Evolutionary conservation across 1,140 invertebrate species (phyloP), one percentile per base, ranked within the genome.

Genomic region (Metopolophium dirhodum): DNA sequence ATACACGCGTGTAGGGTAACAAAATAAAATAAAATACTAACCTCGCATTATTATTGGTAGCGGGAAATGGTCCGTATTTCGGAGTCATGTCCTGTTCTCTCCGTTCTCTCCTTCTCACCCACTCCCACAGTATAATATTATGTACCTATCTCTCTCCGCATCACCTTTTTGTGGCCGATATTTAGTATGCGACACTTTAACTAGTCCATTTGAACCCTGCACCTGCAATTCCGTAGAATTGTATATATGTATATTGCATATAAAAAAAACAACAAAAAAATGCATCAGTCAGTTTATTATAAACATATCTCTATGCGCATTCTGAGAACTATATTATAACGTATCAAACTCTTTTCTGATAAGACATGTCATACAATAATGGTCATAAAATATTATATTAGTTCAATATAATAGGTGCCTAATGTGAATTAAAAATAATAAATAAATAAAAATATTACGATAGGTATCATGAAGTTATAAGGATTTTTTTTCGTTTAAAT

Each of bases 181-280:
- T 57, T 90, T 90, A 14, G 49, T 90, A 90, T 90, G 88, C 88
- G 51, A 90, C 88, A 90, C 88, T 90, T 90, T 57, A 57, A 54
- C 88, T 41, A 14, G 88, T 57, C 22, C 35, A 90, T 57, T 90
- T 57, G 18, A 88, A 90, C 20, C 49, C 88, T 26, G 35, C 88
- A 90, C 51, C 88, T 57, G 88, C 51, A 57, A 86, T 83, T 23
- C 22, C 8, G 41, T 26, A 41, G 22, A 7, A 30, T 54, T 54
- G 20, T 54, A 51, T 23, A n/a, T 20, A 35, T 54, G 2, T 41
- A 7, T 4, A 88, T 22, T 8, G 0, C 6, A n/a, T 35, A 49
- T 54, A n/a, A 49, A 45, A 86, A 87, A 88, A 88, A 88, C 35
- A 51, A 49, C 11, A 47, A 86, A 11, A 88, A 51, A 88, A 35